A percentile compares a stretch with the other conserved stretches of the same genome.
These are phyloP conservation scores for Onchidella celtica DNA, from an alignment of 2,888 invertebrate species.

Conservation along the genomic window DNA sequence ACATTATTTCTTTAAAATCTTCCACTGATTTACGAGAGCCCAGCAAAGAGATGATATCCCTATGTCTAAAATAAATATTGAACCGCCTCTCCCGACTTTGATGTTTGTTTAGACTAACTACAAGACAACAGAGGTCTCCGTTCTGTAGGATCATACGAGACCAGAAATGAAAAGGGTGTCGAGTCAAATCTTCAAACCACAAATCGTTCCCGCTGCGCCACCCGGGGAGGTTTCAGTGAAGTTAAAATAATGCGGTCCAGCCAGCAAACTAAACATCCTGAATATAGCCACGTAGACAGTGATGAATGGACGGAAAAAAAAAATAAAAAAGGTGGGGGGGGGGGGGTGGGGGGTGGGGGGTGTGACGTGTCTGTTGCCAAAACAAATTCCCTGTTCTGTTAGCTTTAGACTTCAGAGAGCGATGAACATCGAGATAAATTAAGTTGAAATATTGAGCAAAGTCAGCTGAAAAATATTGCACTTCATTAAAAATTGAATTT, in stretches of 20 bases:
- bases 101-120: slow-evolving; percentile 6
- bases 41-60: not conserved
- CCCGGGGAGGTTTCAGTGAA: not conserved
- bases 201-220: slow-evolving; percentile 11
- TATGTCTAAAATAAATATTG: slow-evolving; percentile 18
- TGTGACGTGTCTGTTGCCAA: no score
- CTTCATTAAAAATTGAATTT: no score
- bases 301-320: no score
- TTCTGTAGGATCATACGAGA: not conserved
- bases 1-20: no score
- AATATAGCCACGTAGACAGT: not conserved
- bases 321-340: not conserved
- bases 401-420: no score
- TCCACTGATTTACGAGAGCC: not conserved
- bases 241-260: not conserved
- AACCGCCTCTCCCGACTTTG: slow-evolving; percentile 17
- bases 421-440: no score
- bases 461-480: no score
- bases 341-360: no score
- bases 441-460: no score
- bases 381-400: no score
- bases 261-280: slow-evolving; percentile 4
- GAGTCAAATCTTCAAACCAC: not conserved
- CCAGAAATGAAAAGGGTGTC: not conserved
- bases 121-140: not conserved